Percentiles rank a stretch among this genome's conserved stretches.
These are phyloP conservation scores for Lontra canadensis DNA, from an alignment of 2,113 vertebrate species.

Conservation along the genomic window DNA sequence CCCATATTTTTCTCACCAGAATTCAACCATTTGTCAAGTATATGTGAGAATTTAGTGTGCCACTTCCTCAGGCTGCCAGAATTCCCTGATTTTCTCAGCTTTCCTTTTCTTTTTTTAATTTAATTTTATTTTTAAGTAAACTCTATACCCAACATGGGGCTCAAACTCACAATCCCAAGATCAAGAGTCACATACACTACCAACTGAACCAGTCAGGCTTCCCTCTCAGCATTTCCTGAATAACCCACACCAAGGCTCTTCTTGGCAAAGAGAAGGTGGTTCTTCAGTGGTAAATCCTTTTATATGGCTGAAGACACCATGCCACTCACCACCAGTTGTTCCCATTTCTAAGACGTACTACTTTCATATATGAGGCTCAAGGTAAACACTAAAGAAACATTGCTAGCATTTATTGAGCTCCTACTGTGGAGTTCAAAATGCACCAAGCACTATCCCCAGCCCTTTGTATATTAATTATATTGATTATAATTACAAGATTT, in stretches of 20 bases:
- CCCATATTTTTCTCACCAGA: not conserved
- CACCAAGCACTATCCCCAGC: not conserved
- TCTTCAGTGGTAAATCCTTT: not conserved
- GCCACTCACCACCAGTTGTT: not conserved
- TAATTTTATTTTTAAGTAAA: not conserved
- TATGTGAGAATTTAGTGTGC: not conserved
- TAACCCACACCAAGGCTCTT: not conserved
- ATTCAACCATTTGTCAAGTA: not conserved
- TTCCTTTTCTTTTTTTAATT: not conserved
- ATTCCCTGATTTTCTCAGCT: not conserved
- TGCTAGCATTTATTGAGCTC: not conserved
- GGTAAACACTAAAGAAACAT: not conserved
- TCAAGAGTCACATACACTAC: not conserved
- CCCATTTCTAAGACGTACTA: not conserved
- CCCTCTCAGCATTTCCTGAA: not conserved
- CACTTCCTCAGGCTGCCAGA: not conserved
- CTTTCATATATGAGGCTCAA: not conserved
- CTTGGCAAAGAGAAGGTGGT: not conserved
- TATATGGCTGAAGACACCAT: not conserved
- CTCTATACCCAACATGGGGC: not conserved
- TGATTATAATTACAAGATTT: not conserved
- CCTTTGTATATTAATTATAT: not conserved
- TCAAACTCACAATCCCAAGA: not conserved
- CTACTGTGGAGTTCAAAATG: not conserved
- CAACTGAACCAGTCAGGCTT: not conserved